Conservation (phyloP, 2,797 vertebrate species). For the Otus scops region DNA sequence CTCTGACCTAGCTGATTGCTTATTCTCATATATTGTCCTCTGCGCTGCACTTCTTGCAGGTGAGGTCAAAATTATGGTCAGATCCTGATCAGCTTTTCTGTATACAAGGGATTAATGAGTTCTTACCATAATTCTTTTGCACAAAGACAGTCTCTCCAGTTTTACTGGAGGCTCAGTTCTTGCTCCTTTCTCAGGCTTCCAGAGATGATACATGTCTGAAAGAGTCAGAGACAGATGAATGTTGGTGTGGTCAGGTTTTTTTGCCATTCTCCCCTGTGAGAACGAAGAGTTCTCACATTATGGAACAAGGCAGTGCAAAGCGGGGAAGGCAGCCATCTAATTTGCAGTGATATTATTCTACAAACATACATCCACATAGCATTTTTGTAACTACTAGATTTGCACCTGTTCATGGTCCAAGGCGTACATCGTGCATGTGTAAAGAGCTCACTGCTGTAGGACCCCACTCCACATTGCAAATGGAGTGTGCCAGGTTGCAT, state of each 20-base stretch:
- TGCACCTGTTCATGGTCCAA: background rate
- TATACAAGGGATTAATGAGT: background rate
- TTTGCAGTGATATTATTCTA: background rate
- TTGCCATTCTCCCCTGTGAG: background rate
- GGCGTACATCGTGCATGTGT: fast-evolving
- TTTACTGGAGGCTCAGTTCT: background rate
- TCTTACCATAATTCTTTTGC: background rate
- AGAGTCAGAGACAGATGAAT: background rate
- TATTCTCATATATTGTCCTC: background rate
- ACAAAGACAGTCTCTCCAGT: background rate
- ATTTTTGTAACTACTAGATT: background rate
- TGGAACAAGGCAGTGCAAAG: background rate
- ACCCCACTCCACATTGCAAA: background rate
- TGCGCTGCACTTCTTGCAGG: background rate
- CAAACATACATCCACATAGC: fast-evolving
- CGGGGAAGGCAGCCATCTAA: background rate
- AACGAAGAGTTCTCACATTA: background rate
- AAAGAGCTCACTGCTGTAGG: background rate
- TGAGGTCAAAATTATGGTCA: background rate
- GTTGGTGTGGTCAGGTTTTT: background rate
- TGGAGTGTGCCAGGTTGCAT: background rate
- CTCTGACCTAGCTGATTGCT: background rate
- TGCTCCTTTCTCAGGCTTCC: background rate
- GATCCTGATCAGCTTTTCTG: background rate
- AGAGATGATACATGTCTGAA: background rate